Evolutionary conservation across 2,797 vertebrate genomes (phyloP).

Genomic region (Gobio occitaniae): DNA sequence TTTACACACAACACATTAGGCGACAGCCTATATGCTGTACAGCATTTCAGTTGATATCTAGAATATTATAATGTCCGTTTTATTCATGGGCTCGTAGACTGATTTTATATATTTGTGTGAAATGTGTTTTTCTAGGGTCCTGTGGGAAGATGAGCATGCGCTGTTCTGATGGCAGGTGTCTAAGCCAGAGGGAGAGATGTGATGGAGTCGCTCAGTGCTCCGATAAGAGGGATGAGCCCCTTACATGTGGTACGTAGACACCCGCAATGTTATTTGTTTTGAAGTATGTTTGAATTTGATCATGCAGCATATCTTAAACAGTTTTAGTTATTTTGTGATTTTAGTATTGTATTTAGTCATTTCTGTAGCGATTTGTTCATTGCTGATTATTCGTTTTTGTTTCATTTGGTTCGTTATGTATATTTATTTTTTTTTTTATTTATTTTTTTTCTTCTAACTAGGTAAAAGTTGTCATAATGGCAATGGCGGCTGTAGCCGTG

Average conservation of each 20-base stretch:
- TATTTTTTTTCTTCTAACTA: conserved; percentile 57
- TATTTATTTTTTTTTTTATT: background rate
- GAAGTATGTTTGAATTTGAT: background rate
- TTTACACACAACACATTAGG: background rate
- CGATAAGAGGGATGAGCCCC: conserved; percentile 85
- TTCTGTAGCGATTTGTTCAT: background rate
- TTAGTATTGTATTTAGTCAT: background rate
- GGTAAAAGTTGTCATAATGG: conserved; percentile 79
- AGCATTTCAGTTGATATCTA: background rate
- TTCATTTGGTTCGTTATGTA: background rate
- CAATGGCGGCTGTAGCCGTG: conserved; percentile 84
- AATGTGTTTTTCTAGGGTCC: conserved; percentile 54
- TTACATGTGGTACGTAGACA: conserved; percentile 76
- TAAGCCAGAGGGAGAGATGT: conserved; percentile 79
- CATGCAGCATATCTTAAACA: background rate
- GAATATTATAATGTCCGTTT: background rate
- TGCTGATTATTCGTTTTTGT: too few species aligned
- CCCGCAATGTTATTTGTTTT: background rate
- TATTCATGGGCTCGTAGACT: background rate
- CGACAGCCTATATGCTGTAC: fast-evolving
- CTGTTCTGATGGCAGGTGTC: conserved; percentile 82
- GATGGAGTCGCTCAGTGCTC: conserved; percentile 80
- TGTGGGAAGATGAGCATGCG: conserved; percentile 66
- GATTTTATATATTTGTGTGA: background rate
- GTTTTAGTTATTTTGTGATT: background rate